These are phyloP conservation scores for Drosophila affinis DNA, from an alignment of 2,888 invertebrate genomes.

Conservation along the genomic window DNA sequence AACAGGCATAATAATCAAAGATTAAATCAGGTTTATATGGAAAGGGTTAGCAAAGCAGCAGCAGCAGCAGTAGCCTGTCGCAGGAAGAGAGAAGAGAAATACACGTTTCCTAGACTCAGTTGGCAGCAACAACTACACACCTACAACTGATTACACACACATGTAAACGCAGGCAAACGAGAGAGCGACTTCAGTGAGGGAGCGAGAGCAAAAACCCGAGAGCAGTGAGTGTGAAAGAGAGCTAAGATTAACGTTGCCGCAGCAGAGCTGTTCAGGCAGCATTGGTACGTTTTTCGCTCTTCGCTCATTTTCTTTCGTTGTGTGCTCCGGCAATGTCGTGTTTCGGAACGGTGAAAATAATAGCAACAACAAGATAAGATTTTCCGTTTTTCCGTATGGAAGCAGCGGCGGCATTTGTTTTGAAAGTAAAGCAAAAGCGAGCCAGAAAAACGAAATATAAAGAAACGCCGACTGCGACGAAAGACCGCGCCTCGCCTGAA, in stretches of 20 bases:
- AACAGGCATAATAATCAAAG: constrained; percentile 74
- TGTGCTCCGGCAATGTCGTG: constrained; percentile 72
- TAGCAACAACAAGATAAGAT: constrained; percentile 50
- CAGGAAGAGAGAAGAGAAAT: constrained; percentile 66
- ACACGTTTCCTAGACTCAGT: constrained; percentile 72
- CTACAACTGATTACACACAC: constrained; percentile 66
- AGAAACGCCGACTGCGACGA: constrained; percentile 44
- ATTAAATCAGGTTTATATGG: constrained; percentile 78
- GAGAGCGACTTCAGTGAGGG: constrained; percentile 4
- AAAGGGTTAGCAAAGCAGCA: constrained; percentile 74
- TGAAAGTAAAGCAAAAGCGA: constrained; percentile 65
- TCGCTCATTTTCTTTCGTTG: constrained; percentile 56
- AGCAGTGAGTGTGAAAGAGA: constrained; percentile 18
- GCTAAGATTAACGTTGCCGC: constrained; percentile 50
- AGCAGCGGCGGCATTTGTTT: constrained; percentile 69
- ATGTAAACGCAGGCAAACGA: constrained; percentile 24
- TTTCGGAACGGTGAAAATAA: constrained; percentile 60
- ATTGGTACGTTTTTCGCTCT: constrained; percentile 23
- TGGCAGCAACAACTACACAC: constrained; percentile 54
- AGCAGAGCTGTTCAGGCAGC: neutral
- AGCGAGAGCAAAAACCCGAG: neutral
- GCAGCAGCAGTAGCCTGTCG: constrained; percentile 57
- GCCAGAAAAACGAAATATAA: constrained; percentile 65
- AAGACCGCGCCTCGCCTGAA: constrained; percentile 65
- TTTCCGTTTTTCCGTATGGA: constrained; percentile 71